phyloP scores from a whole-genome alignment of 2,888 invertebrate species.

The Zygaena filipendulae region DNA sequence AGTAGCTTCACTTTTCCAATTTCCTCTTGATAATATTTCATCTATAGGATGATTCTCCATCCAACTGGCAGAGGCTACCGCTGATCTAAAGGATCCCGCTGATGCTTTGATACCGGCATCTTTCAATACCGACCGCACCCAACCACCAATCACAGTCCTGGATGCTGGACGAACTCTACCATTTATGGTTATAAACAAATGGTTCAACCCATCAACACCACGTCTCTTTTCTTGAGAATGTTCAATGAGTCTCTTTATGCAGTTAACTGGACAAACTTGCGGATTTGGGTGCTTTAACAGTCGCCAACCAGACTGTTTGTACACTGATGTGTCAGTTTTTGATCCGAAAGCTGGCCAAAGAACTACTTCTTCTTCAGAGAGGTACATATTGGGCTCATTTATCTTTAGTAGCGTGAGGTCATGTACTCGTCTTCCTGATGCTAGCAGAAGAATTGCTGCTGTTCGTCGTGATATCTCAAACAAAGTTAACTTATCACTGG shows the following conservation, averaged over 20 bases:
- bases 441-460: conserved; percentile 6
- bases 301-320: conserved; percentile 6
- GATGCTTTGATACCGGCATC: conserved; percentile 4
- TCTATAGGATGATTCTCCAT: conserved; percentile 4
- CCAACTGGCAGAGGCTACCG: conserved; percentile 5
- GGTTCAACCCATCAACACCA: background rate
- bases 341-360: conserved; percentile 4
- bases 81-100: conserved; percentile 5
- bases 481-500: conserved; percentile 1
- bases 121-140: conserved; percentile 2
- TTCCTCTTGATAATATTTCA: conserved; percentile 4
- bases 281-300: background rate
- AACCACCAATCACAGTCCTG: conserved; percentile 2
- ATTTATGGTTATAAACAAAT: conserved; percentile 2
- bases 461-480: conserved; percentile 7
- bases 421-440: conserved; percentile 11
- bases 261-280: too few species aligned
- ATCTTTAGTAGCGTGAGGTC: conserved; percentile 10
- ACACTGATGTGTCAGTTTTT: conserved; percentile 2
- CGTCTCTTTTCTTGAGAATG: background rate
- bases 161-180: background rate
- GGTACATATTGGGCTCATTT: background rate
- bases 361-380: background rate
- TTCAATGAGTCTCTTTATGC: background rate
- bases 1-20: conserved; percentile 7